A percentile compares a stretch with the other conserved stretches of the same genome.
Evolutionary conservation across 2,888 invertebrate genomes (phyloP).

Genomic region (Ophion slaviceki): DNA sequence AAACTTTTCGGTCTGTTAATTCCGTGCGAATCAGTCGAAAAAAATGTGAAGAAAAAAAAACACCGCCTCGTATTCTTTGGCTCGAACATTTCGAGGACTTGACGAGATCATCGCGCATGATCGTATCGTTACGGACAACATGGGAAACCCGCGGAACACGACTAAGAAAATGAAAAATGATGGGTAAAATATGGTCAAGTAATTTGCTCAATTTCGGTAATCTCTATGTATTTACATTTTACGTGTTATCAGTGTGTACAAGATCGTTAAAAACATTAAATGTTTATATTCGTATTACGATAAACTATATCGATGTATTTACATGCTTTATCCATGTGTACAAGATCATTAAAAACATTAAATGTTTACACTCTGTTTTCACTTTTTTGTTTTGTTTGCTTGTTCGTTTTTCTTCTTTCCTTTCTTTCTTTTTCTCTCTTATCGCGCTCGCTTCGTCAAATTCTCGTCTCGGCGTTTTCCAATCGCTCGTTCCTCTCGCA

Average conservation of each 20-base stretch:
- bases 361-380: constrained; percentile 79
- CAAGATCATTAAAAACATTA: constrained; percentile 82
- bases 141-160: not conserved
- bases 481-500: constrained; percentile 44
- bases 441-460: constrained; percentile 60
- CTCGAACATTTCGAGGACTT: not conserved
- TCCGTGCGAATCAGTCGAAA: not conserved
- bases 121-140: not conserved
- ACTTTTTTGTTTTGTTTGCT: constrained; percentile 64
- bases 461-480: constrained; percentile 47
- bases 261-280: constrained; percentile 83
- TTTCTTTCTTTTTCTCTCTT: constrained; percentile 53
- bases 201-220: constrained; percentile 73
- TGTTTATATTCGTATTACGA: constrained; percentile 81
- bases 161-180: constrained; percentile 10
- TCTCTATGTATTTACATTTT: constrained; percentile 82
- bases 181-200: constrained; percentile 32
- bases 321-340: constrained; percentile 81
- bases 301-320: constrained; percentile 81
- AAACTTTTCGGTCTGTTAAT: not conserved
- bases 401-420: constrained; percentile 39
- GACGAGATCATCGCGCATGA: not conserved
- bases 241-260: constrained; percentile 82
- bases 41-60: not conserved
- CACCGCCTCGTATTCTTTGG: not conserved